These are phyloP conservation scores for Charanyca ferruginea DNA, from an alignment of 2,888 invertebrate genomes.

Conservation along the genomic window DNA sequence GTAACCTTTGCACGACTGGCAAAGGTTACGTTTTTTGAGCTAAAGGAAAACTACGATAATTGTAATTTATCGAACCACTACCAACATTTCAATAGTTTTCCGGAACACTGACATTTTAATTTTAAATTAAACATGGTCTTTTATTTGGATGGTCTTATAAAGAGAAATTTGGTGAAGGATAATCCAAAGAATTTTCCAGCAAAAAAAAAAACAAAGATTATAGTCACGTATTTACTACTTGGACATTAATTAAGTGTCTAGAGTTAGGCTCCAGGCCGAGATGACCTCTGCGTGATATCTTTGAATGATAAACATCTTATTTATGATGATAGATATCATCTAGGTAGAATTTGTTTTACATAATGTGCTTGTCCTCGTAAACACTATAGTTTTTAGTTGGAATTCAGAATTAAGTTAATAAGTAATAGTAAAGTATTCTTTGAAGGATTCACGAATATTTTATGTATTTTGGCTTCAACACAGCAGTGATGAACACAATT, in stretches of 20 bases:
- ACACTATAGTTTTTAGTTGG: too few relatives aligned
- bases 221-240: slow-evolving; percentile 7
- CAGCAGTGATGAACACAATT: not conserved
- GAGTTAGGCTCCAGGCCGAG: slow-evolving; percentile 16
- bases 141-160: too few relatives aligned
- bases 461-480: not conserved
- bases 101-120: not conserved
- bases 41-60: not conserved
- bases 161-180: not conserved
- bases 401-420: too few relatives aligned
- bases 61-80: not conserved
- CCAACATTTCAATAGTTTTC: not conserved
- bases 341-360: not conserved
- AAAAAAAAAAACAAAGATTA: slow-evolving; percentile 13
- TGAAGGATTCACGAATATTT: too few relatives aligned
- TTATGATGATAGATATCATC: slow-evolving; percentile 8
- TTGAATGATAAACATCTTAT: slow-evolving; percentile 29
- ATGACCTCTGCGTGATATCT: slow-evolving; percentile 21
- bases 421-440: too few relatives aligned
- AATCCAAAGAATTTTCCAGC: slow-evolving; percentile 11
- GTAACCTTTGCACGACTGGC: too few relatives aligned
- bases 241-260: slow-evolving; percentile 32
- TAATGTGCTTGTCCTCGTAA: slow-evolving; percentile 9
- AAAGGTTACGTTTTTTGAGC: not conserved
- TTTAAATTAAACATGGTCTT: too few relatives aligned